A percentile compares a stretch with the other conserved stretches of the same genome.
Evolutionary conservation across 2,797 vertebrate species (phyloP).

Genomic region (Yasuhikotakia modesta): DNA sequence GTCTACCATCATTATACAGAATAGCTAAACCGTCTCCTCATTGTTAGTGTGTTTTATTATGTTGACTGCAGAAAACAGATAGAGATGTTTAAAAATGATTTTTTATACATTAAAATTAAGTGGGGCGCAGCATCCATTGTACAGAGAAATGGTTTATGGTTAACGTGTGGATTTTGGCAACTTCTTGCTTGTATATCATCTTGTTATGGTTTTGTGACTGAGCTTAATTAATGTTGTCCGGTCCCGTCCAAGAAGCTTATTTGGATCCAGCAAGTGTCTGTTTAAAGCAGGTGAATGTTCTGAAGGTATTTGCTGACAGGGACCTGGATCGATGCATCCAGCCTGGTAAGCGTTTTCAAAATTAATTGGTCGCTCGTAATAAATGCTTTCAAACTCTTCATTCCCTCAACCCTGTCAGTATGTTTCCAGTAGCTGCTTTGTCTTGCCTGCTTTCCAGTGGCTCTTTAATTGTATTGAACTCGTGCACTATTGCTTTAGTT

Average conservation of each 20-base stretch:
- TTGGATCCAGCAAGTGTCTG: slow-evolving; percentile 32
- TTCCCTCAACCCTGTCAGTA: slow-evolving; percentile 65
- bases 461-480: slow-evolving; percentile 58
- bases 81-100: no score
- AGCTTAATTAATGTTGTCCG: slow-evolving; percentile 38
- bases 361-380: slow-evolving; percentile 64
- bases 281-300: slow-evolving; percentile 63
- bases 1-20: background rate
- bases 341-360: slow-evolving; percentile 66
- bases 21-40: background rate
- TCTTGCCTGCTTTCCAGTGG: slow-evolving; percentile 41
- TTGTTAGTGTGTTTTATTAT: background rate
- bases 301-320: slow-evolving; percentile 65
- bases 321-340: slow-evolving; percentile 64
- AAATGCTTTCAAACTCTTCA: slow-evolving; percentile 59
- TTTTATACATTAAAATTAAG: no score
- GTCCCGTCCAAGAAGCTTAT: slow-evolving; percentile 27
- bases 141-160: background rate
- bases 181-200: background rate
- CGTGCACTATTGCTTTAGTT: slow-evolving; percentile 52
- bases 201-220: background rate
- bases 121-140: background rate
- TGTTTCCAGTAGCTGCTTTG: slow-evolving; percentile 48
- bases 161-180: slow-evolving; percentile 14
- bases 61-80: no score